Evolutionary conservation across 2,797 vertebrate genomes (phyloP).

Genomic region (Tiaroga cobitis): DNA sequence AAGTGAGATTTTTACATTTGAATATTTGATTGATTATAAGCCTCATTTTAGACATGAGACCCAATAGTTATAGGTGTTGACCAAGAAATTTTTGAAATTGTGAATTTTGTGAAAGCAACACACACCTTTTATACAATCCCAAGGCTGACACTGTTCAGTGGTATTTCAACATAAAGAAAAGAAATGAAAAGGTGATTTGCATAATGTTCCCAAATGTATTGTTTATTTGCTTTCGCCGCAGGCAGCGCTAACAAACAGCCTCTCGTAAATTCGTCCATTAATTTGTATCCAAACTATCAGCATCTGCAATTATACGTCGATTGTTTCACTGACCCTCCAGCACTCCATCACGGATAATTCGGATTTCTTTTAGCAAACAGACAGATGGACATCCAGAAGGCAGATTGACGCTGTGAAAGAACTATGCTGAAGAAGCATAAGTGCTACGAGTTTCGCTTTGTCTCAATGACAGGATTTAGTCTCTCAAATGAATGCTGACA

Average conservation of each 20-base stretch:
- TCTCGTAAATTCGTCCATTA: constrained; percentile 2
- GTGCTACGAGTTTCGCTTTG: not conserved
- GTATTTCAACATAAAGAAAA: constrained; percentile 1
- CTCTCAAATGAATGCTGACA: constrained; percentile 25
- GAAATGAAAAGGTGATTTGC: not conserved
- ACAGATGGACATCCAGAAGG: constrained; percentile 45
- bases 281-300: constrained; percentile 32
- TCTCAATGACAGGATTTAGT: constrained; percentile 16
- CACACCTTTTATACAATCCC: not conserved
- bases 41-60: not conserved
- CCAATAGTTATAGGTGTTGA: not conserved
- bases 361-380: constrained; percentile 5
- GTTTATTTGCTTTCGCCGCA: constrained; percentile 6
- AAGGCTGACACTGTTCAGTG: not conserved
- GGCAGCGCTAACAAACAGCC: not conserved
- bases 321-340: constrained; percentile 37
- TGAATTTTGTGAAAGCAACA: not conserved
- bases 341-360: constrained; percentile 7
- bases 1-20: not conserved
- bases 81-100: not conserved
- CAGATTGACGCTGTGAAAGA: constrained; percentile 24
- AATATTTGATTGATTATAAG: not conserved
- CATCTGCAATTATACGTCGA: constrained; percentile 25
- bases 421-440: not conserved
- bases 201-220: not conserved